phyloP scores from a whole-genome alignment of 2,888 invertebrate genomes.

The Resseliella maxima region DNA sequence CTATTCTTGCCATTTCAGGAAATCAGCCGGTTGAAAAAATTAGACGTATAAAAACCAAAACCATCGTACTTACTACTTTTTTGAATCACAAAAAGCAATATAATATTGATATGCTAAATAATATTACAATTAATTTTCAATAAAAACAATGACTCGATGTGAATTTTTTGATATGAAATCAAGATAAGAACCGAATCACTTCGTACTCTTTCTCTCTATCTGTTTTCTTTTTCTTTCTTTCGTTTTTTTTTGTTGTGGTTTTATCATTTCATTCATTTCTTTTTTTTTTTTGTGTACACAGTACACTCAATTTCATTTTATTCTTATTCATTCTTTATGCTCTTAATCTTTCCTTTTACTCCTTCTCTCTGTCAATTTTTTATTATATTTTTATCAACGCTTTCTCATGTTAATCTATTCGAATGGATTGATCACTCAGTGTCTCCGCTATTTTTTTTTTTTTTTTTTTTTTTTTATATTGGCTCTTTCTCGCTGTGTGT shows the following conservation, averaged over 20 bases:
- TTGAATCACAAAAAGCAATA: neutral
- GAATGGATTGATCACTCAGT: neutral
- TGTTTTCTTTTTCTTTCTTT: neutral
- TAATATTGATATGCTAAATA: constrained; percentile 13
- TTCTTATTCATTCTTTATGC: neutral
- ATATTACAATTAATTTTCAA: constrained; percentile 55
- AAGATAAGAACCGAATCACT: neutral
- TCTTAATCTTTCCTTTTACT: neutral
- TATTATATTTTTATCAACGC: neutral
- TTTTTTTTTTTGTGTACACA: neutral
- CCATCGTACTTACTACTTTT: no score
- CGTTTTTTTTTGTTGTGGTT: neutral
- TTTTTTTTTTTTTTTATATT: no score
- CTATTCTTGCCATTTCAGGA: neutral
- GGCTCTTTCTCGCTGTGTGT: neutral
- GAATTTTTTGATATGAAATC: constrained; percentile 14
- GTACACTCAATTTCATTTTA: neutral
- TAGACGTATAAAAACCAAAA: no score
- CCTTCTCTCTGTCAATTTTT: neutral
- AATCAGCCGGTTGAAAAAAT: neutral
- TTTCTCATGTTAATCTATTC: neutral
- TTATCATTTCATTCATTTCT: neutral
- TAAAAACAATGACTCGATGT: constrained; percentile 54
- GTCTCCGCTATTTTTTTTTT: neutral
- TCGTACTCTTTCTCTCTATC: neutral